These are phyloP conservation scores for Oncorhynchus kisutch DNA, from an alignment of 2,113 vertebrate genomes.

Conservation along the genomic window DNA sequence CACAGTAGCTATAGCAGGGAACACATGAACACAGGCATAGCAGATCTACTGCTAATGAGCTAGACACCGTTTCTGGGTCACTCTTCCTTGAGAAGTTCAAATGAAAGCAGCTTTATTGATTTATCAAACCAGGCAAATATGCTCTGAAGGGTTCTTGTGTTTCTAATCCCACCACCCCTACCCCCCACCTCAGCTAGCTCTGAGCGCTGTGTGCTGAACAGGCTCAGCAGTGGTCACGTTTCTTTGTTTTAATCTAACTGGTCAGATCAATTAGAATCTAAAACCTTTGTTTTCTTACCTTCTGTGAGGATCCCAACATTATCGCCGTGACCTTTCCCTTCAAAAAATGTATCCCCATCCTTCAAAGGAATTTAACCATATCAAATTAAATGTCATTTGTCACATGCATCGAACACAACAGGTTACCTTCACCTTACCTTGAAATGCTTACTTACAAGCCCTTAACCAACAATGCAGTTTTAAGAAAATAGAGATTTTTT, in stretches of 20 bases:
- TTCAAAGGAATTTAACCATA: not conserved
- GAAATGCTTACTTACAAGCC: too few species aligned
- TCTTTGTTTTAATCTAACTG: constrained; percentile 42
- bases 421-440: too few species aligned
- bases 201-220: not conserved
- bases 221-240: constrained; percentile 33
- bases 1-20: constrained; percentile 17
- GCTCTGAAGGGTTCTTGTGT: constrained; percentile 49
- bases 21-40: constrained; percentile 19
- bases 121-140: constrained; percentile 56
- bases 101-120: constrained; percentile 73
- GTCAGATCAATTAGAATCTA: constrained; percentile 28
- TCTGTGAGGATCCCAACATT: constrained; percentile 7
- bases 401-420: too few species aligned
- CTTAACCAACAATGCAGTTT: too few species aligned
- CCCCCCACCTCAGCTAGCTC: constrained; percentile 33
- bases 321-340: constrained; percentile 15
- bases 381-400: not conserved
- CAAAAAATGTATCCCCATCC: constrained; percentile 26
- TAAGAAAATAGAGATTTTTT: too few species aligned
- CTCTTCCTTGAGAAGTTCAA: constrained; percentile 58
- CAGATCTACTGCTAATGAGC: constrained; percentile 55
- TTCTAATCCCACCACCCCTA: constrained; percentile 28
- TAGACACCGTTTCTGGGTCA: constrained; percentile 48
- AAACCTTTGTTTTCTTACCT: constrained; percentile 9